Evolutionary conservation across 2,113 vertebrate species (phyloP).

Genomic region (Mirza zaza): DNA sequence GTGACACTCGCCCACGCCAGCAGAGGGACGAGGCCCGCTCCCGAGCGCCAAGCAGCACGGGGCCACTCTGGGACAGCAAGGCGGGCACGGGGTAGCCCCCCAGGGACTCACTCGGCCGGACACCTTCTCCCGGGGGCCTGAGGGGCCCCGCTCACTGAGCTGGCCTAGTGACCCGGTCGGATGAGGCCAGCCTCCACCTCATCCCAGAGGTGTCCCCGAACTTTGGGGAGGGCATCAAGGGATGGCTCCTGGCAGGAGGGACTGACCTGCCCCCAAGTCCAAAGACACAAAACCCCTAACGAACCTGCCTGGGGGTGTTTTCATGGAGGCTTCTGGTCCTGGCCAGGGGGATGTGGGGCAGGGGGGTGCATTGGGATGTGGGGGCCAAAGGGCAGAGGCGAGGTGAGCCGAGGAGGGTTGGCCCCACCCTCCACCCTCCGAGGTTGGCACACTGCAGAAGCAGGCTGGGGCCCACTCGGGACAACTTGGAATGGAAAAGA

Average conservation of each 20-base stretch:
- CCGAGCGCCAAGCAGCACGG: fast-evolving
- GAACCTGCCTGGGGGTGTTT: not conserved
- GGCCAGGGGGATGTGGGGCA: not conserved
- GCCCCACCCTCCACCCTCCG: fast-evolving
- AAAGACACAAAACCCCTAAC: not conserved
- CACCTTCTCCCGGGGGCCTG: not conserved
- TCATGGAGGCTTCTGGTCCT: not conserved
- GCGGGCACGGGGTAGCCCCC: not conserved
- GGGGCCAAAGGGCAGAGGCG: fast-evolving
- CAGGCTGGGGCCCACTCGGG: not conserved
- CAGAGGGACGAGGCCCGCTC: not conserved
- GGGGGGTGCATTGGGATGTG: not conserved
- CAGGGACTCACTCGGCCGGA: not conserved
- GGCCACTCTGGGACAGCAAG: not conserved
- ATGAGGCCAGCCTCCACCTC: not conserved
- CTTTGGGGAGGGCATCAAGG: not conserved
- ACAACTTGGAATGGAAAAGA: not conserved
- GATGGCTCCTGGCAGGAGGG: not conserved
- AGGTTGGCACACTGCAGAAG: fast-evolving
- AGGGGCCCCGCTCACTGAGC: not conserved
- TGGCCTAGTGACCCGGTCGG: not conserved
- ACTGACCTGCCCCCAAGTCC: not conserved
- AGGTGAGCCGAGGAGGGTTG: fast-evolving
- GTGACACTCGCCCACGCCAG: not conserved
- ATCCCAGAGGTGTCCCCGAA: not conserved